These are phyloP conservation scores for Sorex maritimensis DNA, from an alignment of 2,797 vertebrate species.

Conservation along the genomic window DNA sequence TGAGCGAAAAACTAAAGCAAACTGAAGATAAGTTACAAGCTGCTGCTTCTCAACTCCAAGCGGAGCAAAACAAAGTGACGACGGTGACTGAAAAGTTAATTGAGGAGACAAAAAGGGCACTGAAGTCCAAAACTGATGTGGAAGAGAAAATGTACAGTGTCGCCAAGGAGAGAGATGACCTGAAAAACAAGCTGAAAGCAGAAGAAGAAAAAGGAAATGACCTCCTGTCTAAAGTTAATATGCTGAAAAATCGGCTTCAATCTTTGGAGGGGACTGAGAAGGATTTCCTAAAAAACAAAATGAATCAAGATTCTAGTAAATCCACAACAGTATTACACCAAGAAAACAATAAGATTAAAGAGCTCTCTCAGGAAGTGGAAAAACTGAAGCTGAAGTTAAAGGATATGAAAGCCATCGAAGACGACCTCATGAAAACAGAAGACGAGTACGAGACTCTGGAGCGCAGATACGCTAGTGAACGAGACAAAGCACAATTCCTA, in stretches of 20 bases:
- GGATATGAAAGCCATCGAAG: slow-evolving; percentile 96
- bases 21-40: slow-evolving; percentile 97
- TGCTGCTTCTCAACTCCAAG: slow-evolving; percentile 95
- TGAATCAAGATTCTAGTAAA: slow-evolving; percentile 94
- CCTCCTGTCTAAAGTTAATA: slow-evolving; percentile 95
- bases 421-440: slow-evolving; percentile 95
- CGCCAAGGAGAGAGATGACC: slow-evolving; percentile 96
- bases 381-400: slow-evolving; percentile 95
- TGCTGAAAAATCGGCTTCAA: slow-evolving; percentile 96
- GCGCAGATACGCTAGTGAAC: slow-evolving; percentile 93
- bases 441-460: slow-evolving; percentile 96
- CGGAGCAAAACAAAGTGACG: slow-evolving; percentile 97
- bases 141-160: slow-evolving; percentile 96
- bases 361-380: slow-evolving; percentile 97
- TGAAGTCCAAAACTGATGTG: slow-evolving; percentile 96
- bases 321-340: slow-evolving; percentile 93
- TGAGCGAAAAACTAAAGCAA: slow-evolving; percentile 96
- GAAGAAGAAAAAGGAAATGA: slow-evolving; percentile 96
- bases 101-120: slow-evolving; percentile 97
- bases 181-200: slow-evolving; percentile 94
- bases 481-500: slow-evolving; percentile 94
- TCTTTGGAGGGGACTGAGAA: slow-evolving; percentile 96
- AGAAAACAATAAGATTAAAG: slow-evolving; percentile 98
- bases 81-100: slow-evolving; percentile 97
- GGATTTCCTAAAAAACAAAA: slow-evolving; percentile 95